Evolutionary conservation across 2,888 invertebrate genomes (phyloP).

Genomic region (Metalampra italica): DNA sequence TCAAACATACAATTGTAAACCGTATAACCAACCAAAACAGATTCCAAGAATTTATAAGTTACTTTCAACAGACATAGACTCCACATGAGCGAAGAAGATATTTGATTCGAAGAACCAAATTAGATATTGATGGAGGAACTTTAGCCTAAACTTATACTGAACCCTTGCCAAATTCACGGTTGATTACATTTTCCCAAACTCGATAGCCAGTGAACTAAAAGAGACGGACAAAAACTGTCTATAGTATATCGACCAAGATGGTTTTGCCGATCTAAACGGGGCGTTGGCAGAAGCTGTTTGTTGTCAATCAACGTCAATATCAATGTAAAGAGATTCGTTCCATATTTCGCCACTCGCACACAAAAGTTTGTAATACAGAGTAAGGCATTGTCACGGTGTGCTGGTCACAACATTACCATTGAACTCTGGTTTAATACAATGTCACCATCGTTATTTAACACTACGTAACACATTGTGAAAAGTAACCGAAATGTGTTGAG

Average conservation of each 20-base stretch:
- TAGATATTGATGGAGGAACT: not conserved
- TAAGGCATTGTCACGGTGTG: slow-evolving; percentile 15
- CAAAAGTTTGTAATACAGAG: not conserved
- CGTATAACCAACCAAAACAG: no score
- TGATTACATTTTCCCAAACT: slow-evolving; percentile 7
- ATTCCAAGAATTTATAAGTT: not conserved
- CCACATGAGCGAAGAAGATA: not conserved
- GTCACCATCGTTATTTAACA: slow-evolving; percentile 18
- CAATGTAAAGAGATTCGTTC: not conserved
- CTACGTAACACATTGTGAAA: slow-evolving; percentile 6
- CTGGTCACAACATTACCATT: slow-evolving; percentile 19
- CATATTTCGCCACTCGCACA: not conserved
- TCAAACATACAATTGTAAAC: no score
- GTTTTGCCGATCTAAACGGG: not conserved
- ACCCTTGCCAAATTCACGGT: not conserved
- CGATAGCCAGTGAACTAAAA: slow-evolving; percentile 3
- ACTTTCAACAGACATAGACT: not conserved
- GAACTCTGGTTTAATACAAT: slow-evolving; percentile 30
- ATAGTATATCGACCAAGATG: not conserved
- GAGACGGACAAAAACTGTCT: not conserved
- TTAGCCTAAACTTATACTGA: not conserved
- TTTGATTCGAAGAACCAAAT: not conserved
- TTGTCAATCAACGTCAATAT: not conserved
- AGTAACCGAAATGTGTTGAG: not conserved
- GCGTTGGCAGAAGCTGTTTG: not conserved